Evolutionary conservation across 2,888 invertebrate species (phyloP).

Genomic region (Gymnoscelis rufifasciata): DNA sequence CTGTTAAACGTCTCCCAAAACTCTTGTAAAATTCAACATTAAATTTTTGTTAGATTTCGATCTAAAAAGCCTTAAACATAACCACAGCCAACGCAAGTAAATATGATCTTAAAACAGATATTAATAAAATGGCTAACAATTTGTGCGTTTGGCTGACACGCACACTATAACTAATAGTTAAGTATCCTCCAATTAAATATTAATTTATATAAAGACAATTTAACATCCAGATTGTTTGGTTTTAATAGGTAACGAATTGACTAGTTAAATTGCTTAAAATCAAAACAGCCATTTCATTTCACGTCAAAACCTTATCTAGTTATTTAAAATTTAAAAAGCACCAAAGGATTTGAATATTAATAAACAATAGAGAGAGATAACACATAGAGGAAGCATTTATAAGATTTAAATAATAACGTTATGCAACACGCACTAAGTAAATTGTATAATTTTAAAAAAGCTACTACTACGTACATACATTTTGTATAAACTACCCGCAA

Average conservation of each 20-base stretch:
- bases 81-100: conserved; percentile 12
- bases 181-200: background rate
- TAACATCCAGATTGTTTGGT: conserved; percentile 4
- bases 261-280: conserved; percentile 18
- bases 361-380: background rate
- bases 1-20: background rate
- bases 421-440: conserved; percentile 13
- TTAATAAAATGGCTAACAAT: background rate
- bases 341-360: conserved; percentile 1
- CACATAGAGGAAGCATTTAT: background rate
- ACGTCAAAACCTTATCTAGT: background rate
- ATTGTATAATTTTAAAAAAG: conserved; percentile 17
- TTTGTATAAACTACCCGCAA: conserved; percentile 7
- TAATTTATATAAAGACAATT: conserved; percentile 2
- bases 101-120: background rate
- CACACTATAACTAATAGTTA: background rate
- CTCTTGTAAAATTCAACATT: background rate
- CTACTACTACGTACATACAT: conserved; percentile 7
- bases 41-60: background rate
- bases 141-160: conserved; percentile 3
- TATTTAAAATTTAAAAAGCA: conserved; percentile 6
- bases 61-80: conserved; percentile 7
- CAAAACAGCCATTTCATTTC: conserved; percentile 12
- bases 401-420: conserved; percentile 11
- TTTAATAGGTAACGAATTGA: conserved; percentile 9